Conservation (phyloP, 2,888 invertebrate genomes). For the Drosophila suboccidentalis region DNA sequence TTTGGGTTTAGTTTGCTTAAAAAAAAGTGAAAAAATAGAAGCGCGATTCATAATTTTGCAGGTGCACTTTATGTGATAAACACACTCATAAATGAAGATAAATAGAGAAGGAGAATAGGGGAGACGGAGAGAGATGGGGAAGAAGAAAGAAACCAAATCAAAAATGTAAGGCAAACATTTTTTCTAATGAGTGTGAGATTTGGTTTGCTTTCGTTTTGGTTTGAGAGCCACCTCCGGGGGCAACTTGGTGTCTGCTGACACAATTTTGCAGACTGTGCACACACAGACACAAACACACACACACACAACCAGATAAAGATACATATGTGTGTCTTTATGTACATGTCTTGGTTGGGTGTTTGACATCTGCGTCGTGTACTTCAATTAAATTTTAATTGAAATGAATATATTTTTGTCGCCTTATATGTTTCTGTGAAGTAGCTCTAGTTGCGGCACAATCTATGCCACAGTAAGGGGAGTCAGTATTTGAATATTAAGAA, state of each 20-base stretch:
- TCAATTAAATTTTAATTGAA: conserved; percentile 81
- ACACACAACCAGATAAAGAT: not conserved
- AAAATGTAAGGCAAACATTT: conserved; percentile 52
- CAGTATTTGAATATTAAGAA: not conserved
- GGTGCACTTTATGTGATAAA: conserved; percentile 34
- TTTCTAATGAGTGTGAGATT: conserved; percentile 66
- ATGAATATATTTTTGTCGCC: conserved; percentile 60
- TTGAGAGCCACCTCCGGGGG: conserved; percentile 11
- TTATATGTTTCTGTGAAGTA: conserved; percentile 44
- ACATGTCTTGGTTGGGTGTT: conserved; percentile 41
- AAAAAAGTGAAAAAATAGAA: conserved; percentile 18
- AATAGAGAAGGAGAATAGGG: conserved; percentile 38
- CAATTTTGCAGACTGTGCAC: conserved; percentile 52
- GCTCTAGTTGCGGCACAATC: conserved; percentile 52
- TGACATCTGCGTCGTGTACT: conserved; percentile 52
- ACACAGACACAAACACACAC: conserved; percentile 6
- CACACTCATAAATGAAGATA: conserved; percentile 48
- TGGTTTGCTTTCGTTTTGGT: conserved; percentile 9
- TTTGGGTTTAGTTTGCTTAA: conserved; percentile 14
- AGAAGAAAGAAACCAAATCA: conserved; percentile 11
- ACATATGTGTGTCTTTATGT: conserved; percentile 18
- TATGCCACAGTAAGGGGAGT: conserved; percentile 28
- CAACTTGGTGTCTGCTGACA: conserved; percentile 73
- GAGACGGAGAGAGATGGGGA: conserved; percentile 11
- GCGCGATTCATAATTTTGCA: conserved; percentile 34